These are phyloP conservation scores for Clusia tigrina DNA, from an alignment of 2,888 invertebrate genomes.

Conservation along the genomic window DNA sequence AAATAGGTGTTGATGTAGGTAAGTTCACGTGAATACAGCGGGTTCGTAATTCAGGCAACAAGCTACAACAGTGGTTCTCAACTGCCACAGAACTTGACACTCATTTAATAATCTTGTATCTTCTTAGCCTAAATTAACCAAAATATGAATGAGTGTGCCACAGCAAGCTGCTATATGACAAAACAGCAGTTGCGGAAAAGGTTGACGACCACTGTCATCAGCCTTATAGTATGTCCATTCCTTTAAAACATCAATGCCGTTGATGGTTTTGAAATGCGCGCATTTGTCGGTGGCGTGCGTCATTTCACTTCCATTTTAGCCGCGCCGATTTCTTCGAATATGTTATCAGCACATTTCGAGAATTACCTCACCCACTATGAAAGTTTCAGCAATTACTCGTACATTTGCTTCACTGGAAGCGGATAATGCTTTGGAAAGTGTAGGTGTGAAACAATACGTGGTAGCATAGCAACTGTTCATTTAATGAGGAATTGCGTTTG, in stretches of 20 bases:
- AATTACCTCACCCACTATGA: slow-evolving; percentile 20
- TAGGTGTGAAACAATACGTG: not conserved
- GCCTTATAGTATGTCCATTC: too few species aligned
- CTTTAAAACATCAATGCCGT: too few species aligned
- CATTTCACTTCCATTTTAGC: slow-evolving; percentile 15
- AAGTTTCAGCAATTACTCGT: not conserved
- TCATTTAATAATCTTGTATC: too few species aligned
- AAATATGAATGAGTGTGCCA: too few species aligned
- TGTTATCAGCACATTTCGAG: slow-evolving; percentile 16
- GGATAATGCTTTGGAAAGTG: not conserved
- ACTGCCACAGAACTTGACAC: too few species aligned
- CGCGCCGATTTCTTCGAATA: slow-evolving; percentile 12
- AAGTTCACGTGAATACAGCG: too few species aligned
- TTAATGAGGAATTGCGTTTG: not conserved
- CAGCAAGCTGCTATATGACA: too few species aligned
- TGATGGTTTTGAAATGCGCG: not conserved
- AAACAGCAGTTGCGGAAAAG: too few species aligned
- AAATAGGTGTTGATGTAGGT: slow-evolving; percentile 28
- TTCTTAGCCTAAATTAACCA: too few species aligned
- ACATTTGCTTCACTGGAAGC: not conserved
- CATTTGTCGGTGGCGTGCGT: not conserved
- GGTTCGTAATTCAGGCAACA: too few species aligned
- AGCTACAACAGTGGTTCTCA: too few species aligned
- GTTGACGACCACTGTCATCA: too few species aligned
- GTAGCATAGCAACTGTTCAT: not conserved